These are phyloP conservation scores for Cydia pomonella DNA, from an alignment of 1,140 invertebrate genomes.

Conservation along the genomic window DNA sequence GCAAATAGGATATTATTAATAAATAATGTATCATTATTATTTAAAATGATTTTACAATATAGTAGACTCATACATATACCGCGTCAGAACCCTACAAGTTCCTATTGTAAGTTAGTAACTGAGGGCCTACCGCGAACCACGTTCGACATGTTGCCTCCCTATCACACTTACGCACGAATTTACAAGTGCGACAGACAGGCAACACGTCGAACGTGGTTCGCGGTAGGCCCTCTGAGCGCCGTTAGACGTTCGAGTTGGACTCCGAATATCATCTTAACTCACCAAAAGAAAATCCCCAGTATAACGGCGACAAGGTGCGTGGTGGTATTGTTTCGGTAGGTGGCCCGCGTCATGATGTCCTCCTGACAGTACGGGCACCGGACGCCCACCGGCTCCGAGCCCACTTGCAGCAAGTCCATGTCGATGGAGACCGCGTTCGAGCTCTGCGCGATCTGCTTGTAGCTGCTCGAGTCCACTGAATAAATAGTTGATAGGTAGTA, in stretches of 20 bases:
- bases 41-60: too few relatives aligned
- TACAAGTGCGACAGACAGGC: too few relatives aligned
- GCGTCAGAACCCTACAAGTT: too few relatives aligned
- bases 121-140: too few relatives aligned
- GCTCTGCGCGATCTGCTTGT: slow-evolving; percentile 60
- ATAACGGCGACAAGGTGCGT: slow-evolving; percentile 65
- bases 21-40: too few relatives aligned
- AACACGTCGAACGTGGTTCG: too few relatives aligned
- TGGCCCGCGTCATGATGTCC: slow-evolving; percentile 70
- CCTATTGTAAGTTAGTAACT: too few relatives aligned
- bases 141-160: too few relatives aligned
- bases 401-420: slow-evolving; percentile 70
- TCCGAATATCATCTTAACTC: slow-evolving; percentile 33
- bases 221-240: too few relatives aligned
- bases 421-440: slow-evolving; percentile 63
- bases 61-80: too few relatives aligned
- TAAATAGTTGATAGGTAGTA: slow-evolving; percentile 23
- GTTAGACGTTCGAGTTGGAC: too few relatives aligned
- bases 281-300: slow-evolving; percentile 69
- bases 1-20: slow-evolving; percentile 39
- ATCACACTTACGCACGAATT: too few relatives aligned
- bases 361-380: slow-evolving; percentile 69
- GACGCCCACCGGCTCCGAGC: slow-evolving; percentile 73
- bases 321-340: slow-evolving; percentile 56
- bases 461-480: slow-evolving; percentile 66